Evolutionary conservation across 2,888 invertebrate species (phyloP).

Genomic region (Erpobdella octoculata): DNA sequence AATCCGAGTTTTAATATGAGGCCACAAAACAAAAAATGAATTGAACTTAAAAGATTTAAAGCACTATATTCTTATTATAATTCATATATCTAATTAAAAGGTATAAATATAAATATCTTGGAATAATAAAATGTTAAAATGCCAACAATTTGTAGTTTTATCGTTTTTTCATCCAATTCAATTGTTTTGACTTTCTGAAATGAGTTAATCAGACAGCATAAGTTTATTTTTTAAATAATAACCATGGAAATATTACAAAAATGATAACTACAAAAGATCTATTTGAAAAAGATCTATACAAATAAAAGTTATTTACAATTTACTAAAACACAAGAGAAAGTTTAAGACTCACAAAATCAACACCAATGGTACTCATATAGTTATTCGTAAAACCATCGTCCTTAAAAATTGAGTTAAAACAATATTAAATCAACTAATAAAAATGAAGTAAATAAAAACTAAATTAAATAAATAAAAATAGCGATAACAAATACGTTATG

Average conservation of each 20-base stretch:
- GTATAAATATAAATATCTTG: too few species aligned
- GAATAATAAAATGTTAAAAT: neutral
- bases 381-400: constrained; percentile 99
- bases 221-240: constrained; percentile 3
- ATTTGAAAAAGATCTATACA: neutral
- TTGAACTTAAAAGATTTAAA: neutral
- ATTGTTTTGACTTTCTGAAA: constrained; percentile 95
- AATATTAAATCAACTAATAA: too few species aligned
- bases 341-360: constrained; percentile 79
- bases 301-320: neutral
- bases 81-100: too few species aligned
- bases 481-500: too few species aligned
- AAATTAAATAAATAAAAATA: neutral
- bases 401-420: too few species aligned
- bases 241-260: neutral
- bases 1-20: neutral
- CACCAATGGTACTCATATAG: constrained; percentile 99
- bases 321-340: too few species aligned
- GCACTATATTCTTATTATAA: neutral
- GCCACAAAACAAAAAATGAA: neutral
- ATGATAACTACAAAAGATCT: neutral
- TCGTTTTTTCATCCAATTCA: constrained; percentile 96
- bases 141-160: constrained; percentile 88
- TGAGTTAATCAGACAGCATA: constrained; percentile 36
- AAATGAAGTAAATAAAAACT: neutral